Conservation (phyloP, 2,888 invertebrate species). For the Nomada hirtipes region DNA sequence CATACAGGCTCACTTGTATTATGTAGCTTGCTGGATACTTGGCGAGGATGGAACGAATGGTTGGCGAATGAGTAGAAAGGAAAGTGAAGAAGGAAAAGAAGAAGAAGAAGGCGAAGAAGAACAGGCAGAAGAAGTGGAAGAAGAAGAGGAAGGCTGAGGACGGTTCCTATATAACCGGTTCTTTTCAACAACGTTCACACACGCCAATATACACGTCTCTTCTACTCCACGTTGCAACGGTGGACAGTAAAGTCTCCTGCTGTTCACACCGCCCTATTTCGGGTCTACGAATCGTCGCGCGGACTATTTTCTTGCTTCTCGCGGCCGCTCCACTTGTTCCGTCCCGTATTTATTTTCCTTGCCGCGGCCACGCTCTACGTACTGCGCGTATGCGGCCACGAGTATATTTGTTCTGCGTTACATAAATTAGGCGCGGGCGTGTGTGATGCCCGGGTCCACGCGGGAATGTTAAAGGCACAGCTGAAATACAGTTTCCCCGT, state of each 20-base stretch:
- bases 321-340: slow-evolving; percentile 48
- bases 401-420: slow-evolving; percentile 57
- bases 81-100: slow-evolving; percentile 53
- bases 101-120: slow-evolving; percentile 49
- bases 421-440: slow-evolving; percentile 56
- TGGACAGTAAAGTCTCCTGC: slow-evolving; percentile 59
- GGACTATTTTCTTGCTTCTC: slow-evolving; percentile 49
- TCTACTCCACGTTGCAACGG: slow-evolving; percentile 45
- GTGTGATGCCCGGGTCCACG: slow-evolving; percentile 38
- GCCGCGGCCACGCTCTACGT: slow-evolving; percentile 22
- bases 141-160: slow-evolving; percentile 62
- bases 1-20: slow-evolving; percentile 37
- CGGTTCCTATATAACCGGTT: slow-evolving; percentile 79
- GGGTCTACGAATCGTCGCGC: slow-evolving; percentile 59
- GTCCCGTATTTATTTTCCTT: slow-evolving; percentile 58
- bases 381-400: slow-evolving; percentile 23
- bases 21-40: slow-evolving; percentile 57
- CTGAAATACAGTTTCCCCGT: slow-evolving; percentile 56
- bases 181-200: slow-evolving; percentile 70
- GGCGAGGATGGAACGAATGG: slow-evolving; percentile 69
- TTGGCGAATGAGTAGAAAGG: slow-evolving; percentile 65
- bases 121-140: slow-evolving; percentile 34
- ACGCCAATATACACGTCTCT: slow-evolving; percentile 62
- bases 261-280: slow-evolving; percentile 76
- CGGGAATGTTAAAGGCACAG: slow-evolving; percentile 36